Conservation (phyloP, 2,797 vertebrate species). For the Enteromius afrohamiltoni region DNA sequence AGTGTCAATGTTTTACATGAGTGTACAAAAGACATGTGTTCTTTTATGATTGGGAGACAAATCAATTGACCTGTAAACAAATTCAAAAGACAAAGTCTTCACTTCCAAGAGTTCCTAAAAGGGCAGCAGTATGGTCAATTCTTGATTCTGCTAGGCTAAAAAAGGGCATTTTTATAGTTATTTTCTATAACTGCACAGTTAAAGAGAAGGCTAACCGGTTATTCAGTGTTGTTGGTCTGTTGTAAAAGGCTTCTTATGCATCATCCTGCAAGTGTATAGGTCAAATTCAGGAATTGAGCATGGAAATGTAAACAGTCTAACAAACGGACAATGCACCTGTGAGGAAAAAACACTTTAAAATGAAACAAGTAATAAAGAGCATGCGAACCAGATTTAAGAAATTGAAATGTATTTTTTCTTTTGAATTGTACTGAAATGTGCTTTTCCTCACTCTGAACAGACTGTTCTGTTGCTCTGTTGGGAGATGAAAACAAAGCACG, state of each 20-base stretch:
- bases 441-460: slow-evolving; percentile 1
- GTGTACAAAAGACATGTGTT: neutral
- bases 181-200: neutral
- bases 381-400: neutral
- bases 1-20: slow-evolving; percentile 23
- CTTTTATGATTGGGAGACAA: neutral
- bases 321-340: neutral
- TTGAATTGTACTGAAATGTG: neutral
- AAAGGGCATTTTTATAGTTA: neutral
- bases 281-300: neutral
- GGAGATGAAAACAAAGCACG: slow-evolving; percentile 7
- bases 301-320: slow-evolving; percentile 12
- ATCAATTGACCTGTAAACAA: neutral
- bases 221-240: neutral
- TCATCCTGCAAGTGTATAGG: neutral
- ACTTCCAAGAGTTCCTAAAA: neutral
- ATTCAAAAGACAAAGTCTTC: neutral
- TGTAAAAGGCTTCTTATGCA: neutral
- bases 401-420: neutral
- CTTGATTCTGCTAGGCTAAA: neutral
- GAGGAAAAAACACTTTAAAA: neutral
- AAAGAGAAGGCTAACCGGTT: neutral
- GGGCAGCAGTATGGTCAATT: neutral
- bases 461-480: neutral
- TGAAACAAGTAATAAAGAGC: neutral